phyloP scores from a whole-genome alignment of 2,888 invertebrate species.

The Tenodera sinensis region DNA sequence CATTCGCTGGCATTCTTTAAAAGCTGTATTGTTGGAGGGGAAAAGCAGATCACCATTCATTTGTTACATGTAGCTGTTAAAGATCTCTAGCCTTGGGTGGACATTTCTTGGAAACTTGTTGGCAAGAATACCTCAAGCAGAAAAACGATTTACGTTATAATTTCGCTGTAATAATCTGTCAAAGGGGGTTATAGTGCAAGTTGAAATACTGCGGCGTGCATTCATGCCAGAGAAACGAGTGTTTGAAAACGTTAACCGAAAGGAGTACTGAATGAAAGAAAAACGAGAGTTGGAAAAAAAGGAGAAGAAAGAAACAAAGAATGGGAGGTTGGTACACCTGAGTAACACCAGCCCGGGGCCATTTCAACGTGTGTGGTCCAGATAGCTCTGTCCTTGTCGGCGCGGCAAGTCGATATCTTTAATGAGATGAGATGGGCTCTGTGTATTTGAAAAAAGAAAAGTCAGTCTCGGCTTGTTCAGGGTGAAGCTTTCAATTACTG shows the following conservation, averaged over 20 bases:
- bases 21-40: neutral
- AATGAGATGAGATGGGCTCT: neutral
- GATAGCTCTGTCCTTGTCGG: neutral
- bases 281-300: neutral
- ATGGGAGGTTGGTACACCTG: neutral
- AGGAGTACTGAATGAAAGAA: neutral
- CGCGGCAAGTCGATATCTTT: neutral
- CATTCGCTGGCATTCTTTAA: no score
- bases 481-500: neutral
- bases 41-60: neutral
- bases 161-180: neutral
- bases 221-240: neutral
- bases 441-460: neutral
- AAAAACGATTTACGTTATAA: neutral
- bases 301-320: neutral
- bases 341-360: neutral
- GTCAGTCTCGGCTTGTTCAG: neutral
- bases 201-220: neutral
- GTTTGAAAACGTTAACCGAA: neutral
- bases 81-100: neutral
- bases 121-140: neutral
- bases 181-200: neutral
- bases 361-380: conserved; percentile 16
- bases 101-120: neutral
- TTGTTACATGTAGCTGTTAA: neutral